Evolutionary conservation across 1,140 invertebrate species (phyloP).

Genomic region (Cherax quadricarinatus): DNA sequence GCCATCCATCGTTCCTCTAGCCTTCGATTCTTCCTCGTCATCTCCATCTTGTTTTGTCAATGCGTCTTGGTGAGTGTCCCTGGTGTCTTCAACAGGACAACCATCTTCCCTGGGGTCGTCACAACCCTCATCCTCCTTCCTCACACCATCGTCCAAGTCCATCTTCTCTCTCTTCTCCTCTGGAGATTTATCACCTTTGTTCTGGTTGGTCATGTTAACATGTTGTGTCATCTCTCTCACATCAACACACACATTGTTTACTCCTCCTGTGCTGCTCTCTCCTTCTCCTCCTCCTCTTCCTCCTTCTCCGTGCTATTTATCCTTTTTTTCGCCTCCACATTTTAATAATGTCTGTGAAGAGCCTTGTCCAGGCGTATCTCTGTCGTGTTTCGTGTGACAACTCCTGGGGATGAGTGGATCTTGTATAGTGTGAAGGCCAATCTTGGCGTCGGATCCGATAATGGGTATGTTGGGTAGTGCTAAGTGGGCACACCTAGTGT

Average conservation of each 20-base stretch:
- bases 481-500: too few species aligned
- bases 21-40: neutral
- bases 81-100: neutral
- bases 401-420: constrained; percentile 75
- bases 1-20: neutral
- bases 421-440: constrained; percentile 80
- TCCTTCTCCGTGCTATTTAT: neutral
- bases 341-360: constrained; percentile 64
- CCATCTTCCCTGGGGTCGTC: neutral
- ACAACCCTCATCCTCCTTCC: neutral
- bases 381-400: constrained; percentile 14
- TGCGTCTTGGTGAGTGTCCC: neutral
- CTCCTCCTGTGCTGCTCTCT: neutral
- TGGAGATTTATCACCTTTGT: neutral
- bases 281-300: neutral
- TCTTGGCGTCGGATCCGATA: neutral
- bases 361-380: neutral
- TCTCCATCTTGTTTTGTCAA: constrained; percentile 22
- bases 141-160: neutral
- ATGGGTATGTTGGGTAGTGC: too few species aligned
- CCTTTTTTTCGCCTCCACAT: constrained; percentile 18
- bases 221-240: neutral
- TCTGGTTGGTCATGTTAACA: neutral
- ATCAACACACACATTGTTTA: constrained; percentile 18
- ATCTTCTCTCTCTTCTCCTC: neutral